A percentile compares a stretch with the other conserved stretches of the same genome.
phyloP scores from a whole-genome alignment of 2,888 invertebrate genomes.

The Lordiphosa andalusiaca region DNA sequence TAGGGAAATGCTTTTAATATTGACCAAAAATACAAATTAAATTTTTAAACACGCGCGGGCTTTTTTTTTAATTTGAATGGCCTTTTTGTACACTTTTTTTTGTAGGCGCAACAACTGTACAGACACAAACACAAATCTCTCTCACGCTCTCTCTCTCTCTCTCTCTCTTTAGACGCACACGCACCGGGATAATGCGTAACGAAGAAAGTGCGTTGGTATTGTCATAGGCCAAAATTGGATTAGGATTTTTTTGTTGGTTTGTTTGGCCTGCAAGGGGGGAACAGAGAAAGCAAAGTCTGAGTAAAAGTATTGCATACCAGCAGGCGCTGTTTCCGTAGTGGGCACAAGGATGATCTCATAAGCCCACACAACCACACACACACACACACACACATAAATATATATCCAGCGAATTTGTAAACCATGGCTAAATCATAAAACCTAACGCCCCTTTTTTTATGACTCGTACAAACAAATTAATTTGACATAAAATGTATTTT shows the following conservation, averaged over 20 bases:
- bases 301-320: slow-evolving; percentile 64
- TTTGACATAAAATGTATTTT: slow-evolving; percentile 31
- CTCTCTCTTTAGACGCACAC: slow-evolving; percentile 50
- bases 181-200: slow-evolving; percentile 66
- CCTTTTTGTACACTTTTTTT: slow-evolving; percentile 27
- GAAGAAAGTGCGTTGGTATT: slow-evolving; percentile 63
- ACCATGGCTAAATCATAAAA: slow-evolving; percentile 4
- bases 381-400: slow-evolving; percentile 15
- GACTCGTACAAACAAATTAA: slow-evolving; percentile 12
- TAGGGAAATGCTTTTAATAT: slow-evolving; percentile 82
- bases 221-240: slow-evolving; percentile 53
- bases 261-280: slow-evolving; percentile 25
- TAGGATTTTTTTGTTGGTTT: slow-evolving; percentile 35
- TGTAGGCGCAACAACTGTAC: slow-evolving; percentile 52
- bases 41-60: slow-evolving; percentile 46
- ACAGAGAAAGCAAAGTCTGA: slow-evolving; percentile 21
- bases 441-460: slow-evolving; percentile 14
- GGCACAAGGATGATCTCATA: slow-evolving; percentile 61
- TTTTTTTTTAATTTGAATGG: slow-evolving; percentile 19
- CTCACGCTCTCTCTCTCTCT: slow-evolving; percentile 14
- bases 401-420: background rate
- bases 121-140: slow-evolving; percentile 49
- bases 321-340: slow-evolving; percentile 29
- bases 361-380: slow-evolving; percentile 30
- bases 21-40: slow-evolving; percentile 59